A percentile compares a stretch with the other conserved stretches of the same genome.
These are phyloP conservation scores for Rallus limicola DNA, from an alignment of 2,113 vertebrate genomes.

Conservation along the genomic window DNA sequence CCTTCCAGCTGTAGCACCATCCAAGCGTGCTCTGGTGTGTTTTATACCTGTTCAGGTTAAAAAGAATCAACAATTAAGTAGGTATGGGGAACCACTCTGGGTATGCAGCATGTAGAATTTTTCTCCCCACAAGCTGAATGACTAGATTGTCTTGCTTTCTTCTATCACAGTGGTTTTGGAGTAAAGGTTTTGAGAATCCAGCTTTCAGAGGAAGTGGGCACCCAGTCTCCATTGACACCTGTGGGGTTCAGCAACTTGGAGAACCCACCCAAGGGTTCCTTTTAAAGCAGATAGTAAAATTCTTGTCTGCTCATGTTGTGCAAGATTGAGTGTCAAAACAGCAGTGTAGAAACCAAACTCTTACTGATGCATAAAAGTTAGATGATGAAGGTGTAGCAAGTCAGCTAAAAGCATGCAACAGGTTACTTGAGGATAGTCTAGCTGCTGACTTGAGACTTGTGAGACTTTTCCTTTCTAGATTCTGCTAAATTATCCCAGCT, in stretches of 20 bases:
- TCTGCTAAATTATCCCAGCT: neutral
- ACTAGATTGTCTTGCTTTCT: neutral
- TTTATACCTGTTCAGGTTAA: neutral
- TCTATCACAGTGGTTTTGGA: neutral
- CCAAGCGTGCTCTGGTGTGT: neutral
- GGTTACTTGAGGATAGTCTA: constrained; percentile 21
- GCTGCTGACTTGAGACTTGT: neutral
- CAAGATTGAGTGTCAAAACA: neutral
- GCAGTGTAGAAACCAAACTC: neutral
- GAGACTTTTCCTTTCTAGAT: neutral
- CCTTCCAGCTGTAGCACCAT: neutral
- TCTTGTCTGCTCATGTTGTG: neutral
- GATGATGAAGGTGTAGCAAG: neutral
- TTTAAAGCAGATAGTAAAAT: neutral
- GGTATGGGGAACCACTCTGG: neutral
- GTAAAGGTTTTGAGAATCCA: neutral
- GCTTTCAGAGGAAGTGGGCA: neutral
- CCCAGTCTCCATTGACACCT: neutral
- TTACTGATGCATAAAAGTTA: neutral
- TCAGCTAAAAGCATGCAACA: neutral
- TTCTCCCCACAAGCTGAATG: neutral
- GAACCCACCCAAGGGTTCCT: neutral
- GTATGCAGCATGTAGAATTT: neutral
- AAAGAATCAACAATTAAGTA: neutral
- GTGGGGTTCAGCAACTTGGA: neutral